Evolutionary conservation across 1,140 invertebrate species (phyloP), one percentile per base, ranked within the genome.

Genomic region (Portunus trituberculatus): DNA sequence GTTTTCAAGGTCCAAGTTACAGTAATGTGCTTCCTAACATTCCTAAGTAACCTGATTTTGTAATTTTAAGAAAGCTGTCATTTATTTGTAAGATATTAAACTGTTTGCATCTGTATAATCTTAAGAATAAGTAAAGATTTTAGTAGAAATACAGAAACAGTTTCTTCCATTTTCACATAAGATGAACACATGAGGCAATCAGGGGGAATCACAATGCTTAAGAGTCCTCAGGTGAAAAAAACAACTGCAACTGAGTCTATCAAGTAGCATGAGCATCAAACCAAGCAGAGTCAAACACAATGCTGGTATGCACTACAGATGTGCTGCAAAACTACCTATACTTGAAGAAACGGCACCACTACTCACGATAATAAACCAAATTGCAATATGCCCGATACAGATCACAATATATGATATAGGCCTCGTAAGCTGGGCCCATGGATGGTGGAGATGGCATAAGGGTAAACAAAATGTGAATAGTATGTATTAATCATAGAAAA

Each of bases 401-500:
- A 45, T 95, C 91, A 93, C 83, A 92, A 89, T 95, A 95, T 59
- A 95, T 92, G 48, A 89, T 89, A 86, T 95, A 95, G 52, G 94
- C 94, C 94, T 95, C 94, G 59, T 95, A 93, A 95, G 84, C 94
- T 95, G 94, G 94, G 94, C 94, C 94, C 94, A 95, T 3, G 59
- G 94, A 95, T 89, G 91, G 39, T 94, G 46, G 84, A 95, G 94
- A 28, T 86, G 46, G 91, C 94, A 82, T 92, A 92, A 95, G 94
- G 91, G 91, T 95, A 95, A 95, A 95, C 76, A 95, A 92, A 86
- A 89, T 93, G 84, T 95, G 91, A 92, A 95, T 95, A 95, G 91
- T 95, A 92, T 52, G 48, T 45, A 95, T 95, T 95, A 95, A 95
- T 91, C 76, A 95, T 32, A 83, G 46, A 92, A 59, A 87, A 86